These are phyloP conservation scores for Mus minutoides DNA, from an alignment of 2,797 vertebrate genomes.

Conservation along the genomic window DNA sequence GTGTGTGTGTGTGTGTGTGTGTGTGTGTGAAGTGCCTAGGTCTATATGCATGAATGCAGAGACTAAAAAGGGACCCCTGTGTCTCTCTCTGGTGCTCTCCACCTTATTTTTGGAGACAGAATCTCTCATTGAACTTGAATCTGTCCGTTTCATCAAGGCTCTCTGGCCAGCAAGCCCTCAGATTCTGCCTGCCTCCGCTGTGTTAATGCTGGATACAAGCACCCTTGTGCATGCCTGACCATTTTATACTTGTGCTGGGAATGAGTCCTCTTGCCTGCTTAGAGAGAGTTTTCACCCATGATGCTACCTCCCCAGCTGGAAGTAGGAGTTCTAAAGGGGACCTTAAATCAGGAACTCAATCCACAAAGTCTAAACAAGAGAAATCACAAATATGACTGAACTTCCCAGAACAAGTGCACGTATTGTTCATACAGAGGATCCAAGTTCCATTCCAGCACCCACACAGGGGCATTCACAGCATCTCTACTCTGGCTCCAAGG, in stretches of 20 bases:
- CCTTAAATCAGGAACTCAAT: not conserved
- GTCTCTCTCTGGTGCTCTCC: not conserved
- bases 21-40: not conserved
- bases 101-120: not conserved
- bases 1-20: not conserved
- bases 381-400: constrained; percentile 5
- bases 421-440: not conserved
- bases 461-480: not conserved
- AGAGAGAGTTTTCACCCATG: not conserved
- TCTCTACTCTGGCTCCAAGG: not conserved
- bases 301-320: not conserved
- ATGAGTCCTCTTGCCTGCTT: not conserved
- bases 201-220: not conserved
- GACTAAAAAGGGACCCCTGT: not conserved
- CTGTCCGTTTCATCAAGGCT: not conserved
- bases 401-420: not conserved
- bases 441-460: not conserved
- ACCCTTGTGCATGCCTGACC: not conserved
- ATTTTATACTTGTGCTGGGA: not conserved
- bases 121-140: not conserved
- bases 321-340: not conserved
- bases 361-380: not conserved
- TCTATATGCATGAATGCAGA: not conserved
- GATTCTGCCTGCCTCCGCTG: not conserved
- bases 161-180: not conserved